Percentiles rank a stretch among this genome's conserved stretches.
Evolutionary conservation across 2,113 vertebrate genomes (phyloP).

Genomic region (Apeltes quadracus): DNA sequence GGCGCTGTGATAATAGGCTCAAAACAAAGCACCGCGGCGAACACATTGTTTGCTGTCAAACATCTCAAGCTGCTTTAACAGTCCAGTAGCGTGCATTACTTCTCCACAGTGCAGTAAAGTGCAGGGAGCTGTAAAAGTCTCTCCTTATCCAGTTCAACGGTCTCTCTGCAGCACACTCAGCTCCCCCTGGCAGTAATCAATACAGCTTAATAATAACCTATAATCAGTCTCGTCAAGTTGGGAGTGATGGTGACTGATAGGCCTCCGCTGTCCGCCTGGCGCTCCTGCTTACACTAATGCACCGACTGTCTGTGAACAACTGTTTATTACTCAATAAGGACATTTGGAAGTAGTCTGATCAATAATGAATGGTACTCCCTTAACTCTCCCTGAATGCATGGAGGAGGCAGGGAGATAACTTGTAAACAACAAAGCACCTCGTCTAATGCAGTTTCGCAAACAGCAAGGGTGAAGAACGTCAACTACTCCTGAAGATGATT

Average conservation of each 20-base stretch:
- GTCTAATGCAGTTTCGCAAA: conserved; percentile 23
- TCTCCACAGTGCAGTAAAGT: conserved; percentile 29
- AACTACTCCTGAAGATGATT: not conserved
- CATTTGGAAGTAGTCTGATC: conserved; percentile 71
- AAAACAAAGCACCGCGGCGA: conserved; percentile 22
- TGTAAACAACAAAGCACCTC: conserved; percentile 51
- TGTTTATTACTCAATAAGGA: conserved; percentile 80
- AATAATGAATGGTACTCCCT: conserved; percentile 76
- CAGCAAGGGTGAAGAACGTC: not conserved
- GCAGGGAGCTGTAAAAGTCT: conserved; percentile 65
- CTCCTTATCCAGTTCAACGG: conserved; percentile 43
- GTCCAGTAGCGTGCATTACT: conserved; percentile 31
- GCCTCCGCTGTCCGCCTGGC: conserved; percentile 56
- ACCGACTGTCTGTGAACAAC: conserved; percentile 65
- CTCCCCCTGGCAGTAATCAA: conserved; percentile 70
- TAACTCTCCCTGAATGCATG: conserved; percentile 60
- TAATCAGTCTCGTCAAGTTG: conserved; percentile 74
- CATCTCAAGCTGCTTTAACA: conserved; percentile 38
- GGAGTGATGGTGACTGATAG: conserved; percentile 77
- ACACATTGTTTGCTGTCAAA: conserved; percentile 23
- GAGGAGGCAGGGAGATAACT: conserved; percentile 44
- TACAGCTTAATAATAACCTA: conserved; percentile 77
- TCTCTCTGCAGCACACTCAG: conserved; percentile 48
- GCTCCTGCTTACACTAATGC: conserved; percentile 73
- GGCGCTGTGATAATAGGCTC: not conserved